Evolutionary conservation across 2,797 vertebrate genomes (phyloP), one percentile per base, ranked within the genome.

Genomic region (Enteromius paludinosus): DNA sequence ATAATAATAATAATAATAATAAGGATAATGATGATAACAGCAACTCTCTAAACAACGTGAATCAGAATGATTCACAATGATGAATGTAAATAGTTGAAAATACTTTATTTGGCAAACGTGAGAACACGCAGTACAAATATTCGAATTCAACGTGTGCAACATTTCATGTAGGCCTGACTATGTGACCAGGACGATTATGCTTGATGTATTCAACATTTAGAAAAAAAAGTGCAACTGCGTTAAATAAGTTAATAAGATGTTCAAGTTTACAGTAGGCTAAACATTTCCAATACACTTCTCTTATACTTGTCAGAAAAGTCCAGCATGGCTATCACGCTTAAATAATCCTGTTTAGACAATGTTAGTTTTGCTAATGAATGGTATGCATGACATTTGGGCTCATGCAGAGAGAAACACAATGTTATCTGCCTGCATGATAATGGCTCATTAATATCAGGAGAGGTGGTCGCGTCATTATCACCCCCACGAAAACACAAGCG

Each of bases 341-440:
- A 66, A 47, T 12, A 35, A 43, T 47, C 52, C 14, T 47, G 28
- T 76, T 70, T 30, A 59, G 72, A 45, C 68, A 49, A 70, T 86
- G 78, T 83, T 86, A 75, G 81, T 85, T 85, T 82, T 83, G 85
- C 23, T 86, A 83, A 86, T 85, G 69, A 73, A 71, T 74, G 79
- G 18, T 81, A 72, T 81, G 62, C 76, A 84, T 78, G 72, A 84
- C 74, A 85, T 69, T 71, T n/a, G 64, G 71, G 47, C 65, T 66
- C 69, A 8, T 38, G 59, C 83, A n/a, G 62, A 65, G 77, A 30
- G 18, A 52, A 10, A 6, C 35, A 62, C 65, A 69, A 70, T 84
- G 65, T 85, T 83, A 86, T 83, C 81, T 6, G n/a, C 56, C 25
- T 38, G 82, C 49, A 72, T 73, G 64, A 71, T 20, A 84, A 81